Conservation (phyloP, 2,113 vertebrate genomes). For the Loxodonta africana region DNA sequence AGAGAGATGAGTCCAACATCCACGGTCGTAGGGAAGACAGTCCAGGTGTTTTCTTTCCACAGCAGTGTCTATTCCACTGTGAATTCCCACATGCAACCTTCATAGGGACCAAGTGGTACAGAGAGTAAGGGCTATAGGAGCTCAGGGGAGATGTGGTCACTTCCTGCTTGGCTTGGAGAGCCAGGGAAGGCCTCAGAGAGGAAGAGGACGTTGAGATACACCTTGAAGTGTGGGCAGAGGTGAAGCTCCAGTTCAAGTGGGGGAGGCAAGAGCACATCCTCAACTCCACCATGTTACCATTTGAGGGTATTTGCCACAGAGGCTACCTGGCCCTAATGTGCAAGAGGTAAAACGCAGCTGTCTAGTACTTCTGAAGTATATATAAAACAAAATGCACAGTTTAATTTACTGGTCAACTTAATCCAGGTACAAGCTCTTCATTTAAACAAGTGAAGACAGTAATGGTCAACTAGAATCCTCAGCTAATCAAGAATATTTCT, state of each 20-base stretch:
- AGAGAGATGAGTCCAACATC: background rate
- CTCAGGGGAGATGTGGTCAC: background rate
- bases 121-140: background rate
- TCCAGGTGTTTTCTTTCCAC: fast-evolving
- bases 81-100: background rate
- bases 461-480: background rate
- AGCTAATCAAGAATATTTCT: background rate
- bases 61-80: too few species aligned
- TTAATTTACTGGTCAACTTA: background rate
- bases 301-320: background rate
- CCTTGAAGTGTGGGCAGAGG: background rate
- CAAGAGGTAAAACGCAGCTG: background rate
- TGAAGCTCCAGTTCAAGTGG: background rate
- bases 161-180: background rate
- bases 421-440: background rate
- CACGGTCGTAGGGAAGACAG: too few species aligned
- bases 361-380: background rate
- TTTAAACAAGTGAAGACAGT: background rate
- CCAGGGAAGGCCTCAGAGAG: background rate
- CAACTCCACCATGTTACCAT: background rate
- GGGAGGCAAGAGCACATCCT: background rate
- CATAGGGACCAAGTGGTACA: fast-evolving
- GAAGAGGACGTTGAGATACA: background rate
- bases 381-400: too few species aligned
- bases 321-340: background rate